These are phyloP conservation scores for Cyclina sinensis DNA, from an alignment of 1,140 invertebrate genomes.

Conservation along the genomic window DNA sequence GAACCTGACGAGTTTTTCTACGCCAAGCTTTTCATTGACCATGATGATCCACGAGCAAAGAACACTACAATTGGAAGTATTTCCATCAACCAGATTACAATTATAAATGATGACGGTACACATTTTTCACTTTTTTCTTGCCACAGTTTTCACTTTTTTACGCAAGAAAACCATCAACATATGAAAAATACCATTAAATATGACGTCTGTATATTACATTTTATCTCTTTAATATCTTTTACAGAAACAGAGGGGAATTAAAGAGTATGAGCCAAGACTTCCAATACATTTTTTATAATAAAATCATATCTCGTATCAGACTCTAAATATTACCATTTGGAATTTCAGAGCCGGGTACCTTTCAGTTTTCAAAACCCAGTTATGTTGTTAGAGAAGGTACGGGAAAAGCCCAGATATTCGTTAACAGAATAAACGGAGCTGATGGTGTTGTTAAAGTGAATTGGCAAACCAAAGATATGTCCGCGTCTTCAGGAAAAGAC, in stretches of 20 bases:
- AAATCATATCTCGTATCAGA: too few relatives aligned
- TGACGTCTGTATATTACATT: too few relatives aligned
- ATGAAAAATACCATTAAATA: too few relatives aligned
- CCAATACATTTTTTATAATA: too few relatives aligned
- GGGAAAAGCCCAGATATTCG: conserved; percentile 87
- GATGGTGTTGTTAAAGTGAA: conserved; percentile 89
- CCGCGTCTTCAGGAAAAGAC: conserved; percentile 89
- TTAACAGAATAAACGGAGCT: conserved; percentile 89
- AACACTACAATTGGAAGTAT: conserved; percentile 87
- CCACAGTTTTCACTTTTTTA: too few relatives aligned
- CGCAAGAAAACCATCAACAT: too few relatives aligned
- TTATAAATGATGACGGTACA: conserved; percentile 91
- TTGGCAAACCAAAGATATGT: conserved; percentile 89
- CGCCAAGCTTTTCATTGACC: conserved; percentile 88
- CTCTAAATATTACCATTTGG: too few relatives aligned
- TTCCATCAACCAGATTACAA: conserved; percentile 90
- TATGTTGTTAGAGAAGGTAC: conserved; percentile 90
- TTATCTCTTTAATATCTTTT: too few relatives aligned
- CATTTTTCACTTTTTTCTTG: too few relatives aligned
- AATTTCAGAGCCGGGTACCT: conserved; percentile 88
- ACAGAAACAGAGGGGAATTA: too few relatives aligned
- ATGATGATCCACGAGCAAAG: conserved; percentile 79
- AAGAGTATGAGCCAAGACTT: too few relatives aligned
- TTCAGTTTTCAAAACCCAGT: conserved; percentile 89
- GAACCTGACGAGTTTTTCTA: conserved; percentile 91